Base-by-base conservation (phyloP, 2,888 invertebrate genomes). In the Aricia artaxerxes region DNA sequence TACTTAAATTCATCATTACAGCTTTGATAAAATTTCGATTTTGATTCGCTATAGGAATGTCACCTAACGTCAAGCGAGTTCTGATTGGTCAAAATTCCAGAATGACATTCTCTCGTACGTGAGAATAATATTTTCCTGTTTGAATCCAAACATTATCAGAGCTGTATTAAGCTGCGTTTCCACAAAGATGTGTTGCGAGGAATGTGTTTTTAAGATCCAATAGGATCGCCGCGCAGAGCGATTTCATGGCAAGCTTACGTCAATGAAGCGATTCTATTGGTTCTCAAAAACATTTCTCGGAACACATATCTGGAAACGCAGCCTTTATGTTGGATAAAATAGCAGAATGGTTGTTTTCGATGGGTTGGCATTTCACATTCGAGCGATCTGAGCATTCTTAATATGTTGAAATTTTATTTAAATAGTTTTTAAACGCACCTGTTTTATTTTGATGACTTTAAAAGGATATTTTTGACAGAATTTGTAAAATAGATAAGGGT, bases 351-450 rank as follows among this genome's bases (percentile, higher is more conserved):
- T 16, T 53, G 49, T 76, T 76, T 57, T 88, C 85, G 91, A 90
- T 85, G 82, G 82, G 88, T 88, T 87, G 90, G 88, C 87, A 85
- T 80, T 49, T n/a, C 31, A 83, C 85, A 85, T 87, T 88, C 87
- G 86, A 88, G 86, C 87, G 90, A 90, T 92, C 90, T 91, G 91
- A 91, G 85, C 85, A 78, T 81, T 79, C 78, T 78, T 81, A 49
- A 75, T 76, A 53, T 76, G 57, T 76, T 76, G 49, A 76, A 76
- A 57, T 35, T 76, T 76, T 76, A 76, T 76, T 76, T 75, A 75
- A 75, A 76, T 76, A 76, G 76, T 76, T 76, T 76, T 76, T 57
- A 75, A 75, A 78, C 75, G 79, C 79, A 79, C 77, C 79, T 79
- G 79, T 79, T 79, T 79, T 35, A 44, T 77, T 76, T 73, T 76